A percentile compares a stretch with the other conserved stretches of the same genome.
Evolutionary conservation across 1,140 invertebrate species (phyloP).

Genomic region (Phymorhynchus buccinoides): DNA sequence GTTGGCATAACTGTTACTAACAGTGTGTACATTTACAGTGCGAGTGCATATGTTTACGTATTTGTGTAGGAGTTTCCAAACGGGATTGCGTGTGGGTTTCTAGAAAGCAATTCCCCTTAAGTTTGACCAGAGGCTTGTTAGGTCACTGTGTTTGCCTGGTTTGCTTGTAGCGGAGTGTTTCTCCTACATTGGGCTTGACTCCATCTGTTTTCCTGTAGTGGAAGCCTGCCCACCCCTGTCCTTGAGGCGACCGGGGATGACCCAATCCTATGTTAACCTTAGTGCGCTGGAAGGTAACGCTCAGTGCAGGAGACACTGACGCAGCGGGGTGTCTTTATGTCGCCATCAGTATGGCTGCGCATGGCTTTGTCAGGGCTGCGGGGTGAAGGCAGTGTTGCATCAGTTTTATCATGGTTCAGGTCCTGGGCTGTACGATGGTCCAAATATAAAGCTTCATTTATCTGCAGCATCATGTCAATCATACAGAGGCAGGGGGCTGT

Average conservation of each 20-base stretch:
- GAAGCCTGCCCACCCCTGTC: not conserved
- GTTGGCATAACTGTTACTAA: too few species aligned
- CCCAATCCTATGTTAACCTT: constrained; percentile 23
- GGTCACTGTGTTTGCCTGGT: too few species aligned
- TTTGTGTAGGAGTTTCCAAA: not conserved
- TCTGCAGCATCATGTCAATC: too few species aligned
- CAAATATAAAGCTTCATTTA: too few species aligned
- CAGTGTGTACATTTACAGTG: not conserved
- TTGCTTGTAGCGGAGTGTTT: too few species aligned
- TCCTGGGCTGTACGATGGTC: too few species aligned
- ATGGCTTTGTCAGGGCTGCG: too few species aligned
- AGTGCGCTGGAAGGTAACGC: not conserved
- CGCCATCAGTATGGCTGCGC: not conserved
- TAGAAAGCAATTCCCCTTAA: not conserved
- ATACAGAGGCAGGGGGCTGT: too few species aligned
- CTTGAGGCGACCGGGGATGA: not conserved
- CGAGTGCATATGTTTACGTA: not conserved
- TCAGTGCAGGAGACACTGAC: not conserved
- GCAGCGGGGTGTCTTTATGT: not conserved
- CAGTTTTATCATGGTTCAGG: too few species aligned
- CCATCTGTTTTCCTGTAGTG: not conserved
- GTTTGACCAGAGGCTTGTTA: too few species aligned
- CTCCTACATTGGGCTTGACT: too few species aligned
- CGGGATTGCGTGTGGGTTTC: not conserved
- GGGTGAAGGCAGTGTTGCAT: too few species aligned